These are phyloP conservation scores for Ypsolopha scabrella DNA, from an alignment of 2,888 invertebrate species.

Conservation along the genomic window DNA sequence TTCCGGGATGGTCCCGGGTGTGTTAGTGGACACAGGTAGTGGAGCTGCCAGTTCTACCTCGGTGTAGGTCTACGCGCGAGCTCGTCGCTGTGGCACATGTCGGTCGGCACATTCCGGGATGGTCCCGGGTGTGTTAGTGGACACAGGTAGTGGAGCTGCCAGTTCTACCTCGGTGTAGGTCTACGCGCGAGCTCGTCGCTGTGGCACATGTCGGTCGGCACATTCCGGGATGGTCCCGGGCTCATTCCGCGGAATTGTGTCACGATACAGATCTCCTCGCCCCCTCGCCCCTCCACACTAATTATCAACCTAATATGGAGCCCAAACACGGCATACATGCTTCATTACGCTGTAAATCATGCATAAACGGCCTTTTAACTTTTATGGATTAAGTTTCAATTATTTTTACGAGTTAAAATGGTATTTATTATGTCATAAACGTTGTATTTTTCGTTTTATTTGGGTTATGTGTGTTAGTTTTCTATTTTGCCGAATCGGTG, in stretches of 20 bases:
- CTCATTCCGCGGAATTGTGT: conserved; percentile 5
- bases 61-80: neutral
- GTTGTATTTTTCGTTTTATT: neutral
- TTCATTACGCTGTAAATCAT: conserved; percentile 6
- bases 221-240: conserved; percentile 2
- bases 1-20: conserved; percentile 1
- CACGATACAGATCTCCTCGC: neutral
- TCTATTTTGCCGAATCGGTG: neutral
- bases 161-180: neutral
- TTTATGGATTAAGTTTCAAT: neutral
- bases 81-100: neutral
- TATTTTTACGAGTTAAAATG: neutral
- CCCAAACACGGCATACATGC: neutral
- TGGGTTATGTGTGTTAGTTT: neutral
- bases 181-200: neutral
- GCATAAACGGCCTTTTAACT: neutral
- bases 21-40: too few relatives aligned
- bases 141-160: neutral
- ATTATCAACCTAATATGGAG: neutral
- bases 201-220: neutral
- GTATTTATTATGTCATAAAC: neutral
- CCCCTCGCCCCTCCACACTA: neutral
- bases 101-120: conserved; percentile 2
- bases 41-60: neutral
- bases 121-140: too few relatives aligned